These are phyloP conservation scores for Chionoecetes opilio DNA, from an alignment of 1,140 invertebrate species.

Conservation along the genomic window DNA sequence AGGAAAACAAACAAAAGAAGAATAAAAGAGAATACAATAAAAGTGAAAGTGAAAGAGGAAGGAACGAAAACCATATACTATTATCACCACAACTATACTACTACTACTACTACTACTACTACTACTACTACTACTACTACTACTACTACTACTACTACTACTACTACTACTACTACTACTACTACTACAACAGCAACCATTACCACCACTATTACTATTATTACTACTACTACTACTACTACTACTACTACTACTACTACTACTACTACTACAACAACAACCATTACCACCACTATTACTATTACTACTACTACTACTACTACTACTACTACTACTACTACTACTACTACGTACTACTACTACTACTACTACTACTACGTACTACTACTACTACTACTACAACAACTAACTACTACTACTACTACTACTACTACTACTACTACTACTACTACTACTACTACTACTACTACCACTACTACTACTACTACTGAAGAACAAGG, in stretches of 20 bases:
- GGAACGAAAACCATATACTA: not conserved
- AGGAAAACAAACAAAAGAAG: not conserved
- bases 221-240: too few relatives aligned
- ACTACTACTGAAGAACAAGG: slow-evolving; percentile 24
- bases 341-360: slow-evolving; percentile 44
- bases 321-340: slow-evolving; percentile 54
- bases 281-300: not conserved
- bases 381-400: slow-evolving; percentile 51
- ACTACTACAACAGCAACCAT: not conserved
- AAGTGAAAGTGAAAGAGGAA: not conserved
- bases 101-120: not conserved
- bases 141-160: not conserved
- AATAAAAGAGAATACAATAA: not conserved
- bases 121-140: not conserved
- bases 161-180: too few relatives aligned
- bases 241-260: too few relatives aligned
- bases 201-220: too few relatives aligned
- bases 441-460: slow-evolving; percentile 51
- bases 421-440: slow-evolving; percentile 48
- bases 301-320: slow-evolving; percentile 14
- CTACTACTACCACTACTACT: slow-evolving; percentile 50
- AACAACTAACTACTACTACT: slow-evolving; percentile 38
- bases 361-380: slow-evolving; percentile 51
- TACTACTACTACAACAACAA: not conserved
- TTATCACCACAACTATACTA: not conserved